Conservation (phyloP, 2,797 vertebrate genomes). For the Apodemus agrarius region DNA sequence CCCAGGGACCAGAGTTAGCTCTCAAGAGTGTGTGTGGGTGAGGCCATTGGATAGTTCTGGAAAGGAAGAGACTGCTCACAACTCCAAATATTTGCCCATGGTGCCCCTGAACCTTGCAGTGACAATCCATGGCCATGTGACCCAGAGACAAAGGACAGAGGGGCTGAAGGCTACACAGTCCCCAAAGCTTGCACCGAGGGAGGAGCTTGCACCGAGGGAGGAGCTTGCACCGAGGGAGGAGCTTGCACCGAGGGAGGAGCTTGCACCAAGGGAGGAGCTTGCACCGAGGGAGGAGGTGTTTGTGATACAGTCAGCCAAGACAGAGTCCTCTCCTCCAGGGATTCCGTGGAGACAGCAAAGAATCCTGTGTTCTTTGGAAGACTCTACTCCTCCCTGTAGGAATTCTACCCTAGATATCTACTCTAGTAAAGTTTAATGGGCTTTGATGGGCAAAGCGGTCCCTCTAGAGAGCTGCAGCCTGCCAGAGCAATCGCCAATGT, state of each 20-base stretch:
- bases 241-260: too few relatives aligned
- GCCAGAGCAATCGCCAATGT: not conserved
- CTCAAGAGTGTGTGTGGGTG: not conserved
- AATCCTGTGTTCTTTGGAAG: accelerated
- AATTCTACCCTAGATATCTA: not conserved
- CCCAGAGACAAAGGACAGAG: not conserved
- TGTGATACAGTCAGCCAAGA: not conserved
- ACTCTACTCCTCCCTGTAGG: not conserved
- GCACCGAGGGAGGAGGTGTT: not conserved
- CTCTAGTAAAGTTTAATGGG: not conserved
- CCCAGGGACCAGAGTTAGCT: too few relatives aligned
- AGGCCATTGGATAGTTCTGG: not conserved
- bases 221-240: too few relatives aligned
- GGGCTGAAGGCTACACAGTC: not conserved
- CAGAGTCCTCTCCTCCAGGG: not conserved
- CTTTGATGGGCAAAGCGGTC: not conserved
- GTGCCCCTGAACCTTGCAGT: accelerated
- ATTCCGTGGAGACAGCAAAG: not conserved
- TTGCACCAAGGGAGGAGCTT: too few relatives aligned
- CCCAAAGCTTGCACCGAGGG: not conserved
- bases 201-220: too few relatives aligned
- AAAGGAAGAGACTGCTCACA: not conserved
- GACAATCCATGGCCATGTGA: not conserved
- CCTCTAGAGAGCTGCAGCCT: not conserved
- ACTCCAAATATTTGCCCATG: not conserved